Conservation (phyloP, 2,113 vertebrate genomes). For the Recurvirostra avosetta region DNA sequence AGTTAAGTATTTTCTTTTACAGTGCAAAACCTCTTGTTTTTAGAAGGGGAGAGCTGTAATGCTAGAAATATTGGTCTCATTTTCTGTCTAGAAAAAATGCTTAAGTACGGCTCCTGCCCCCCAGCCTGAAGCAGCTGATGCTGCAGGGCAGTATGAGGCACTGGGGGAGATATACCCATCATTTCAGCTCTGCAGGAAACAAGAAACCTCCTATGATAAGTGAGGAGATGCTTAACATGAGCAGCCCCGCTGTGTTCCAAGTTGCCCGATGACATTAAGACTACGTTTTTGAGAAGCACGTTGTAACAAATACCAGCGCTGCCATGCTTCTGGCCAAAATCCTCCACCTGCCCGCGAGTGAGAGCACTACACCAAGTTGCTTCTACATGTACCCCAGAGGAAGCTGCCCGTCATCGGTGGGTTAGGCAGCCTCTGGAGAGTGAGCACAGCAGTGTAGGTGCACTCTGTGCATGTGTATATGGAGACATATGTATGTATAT, state of each 20-base stretch:
- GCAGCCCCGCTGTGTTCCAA: accelerated
- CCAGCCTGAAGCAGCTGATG: neutral
- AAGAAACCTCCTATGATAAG: neutral
- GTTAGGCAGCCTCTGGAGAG: neutral
- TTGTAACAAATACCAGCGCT: neutral
- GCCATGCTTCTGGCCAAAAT: neutral
- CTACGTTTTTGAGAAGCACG: neutral
- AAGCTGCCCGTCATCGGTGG: accelerated
- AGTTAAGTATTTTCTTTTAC: neutral
- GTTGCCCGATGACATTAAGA: neutral
- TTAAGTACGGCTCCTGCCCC: accelerated
- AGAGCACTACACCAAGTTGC: neutral
- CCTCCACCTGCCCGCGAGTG: accelerated
- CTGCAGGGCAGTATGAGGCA: neutral
- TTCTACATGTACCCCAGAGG: neutral
- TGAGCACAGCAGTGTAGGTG: neutral
- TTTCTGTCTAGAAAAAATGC: neutral
- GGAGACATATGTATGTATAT: neutral
- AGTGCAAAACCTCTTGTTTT: neutral
- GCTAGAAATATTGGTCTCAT: neutral
- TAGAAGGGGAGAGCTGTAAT: neutral
- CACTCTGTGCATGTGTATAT: neutral
- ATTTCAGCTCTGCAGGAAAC: neutral
- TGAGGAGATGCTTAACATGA: neutral
- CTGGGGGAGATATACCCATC: neutral